Percentiles rank a stretch among this genome's conserved stretches.
Conservation (phyloP, 2,888 invertebrate species). For the Cheiracanthium punctorium region DNA sequence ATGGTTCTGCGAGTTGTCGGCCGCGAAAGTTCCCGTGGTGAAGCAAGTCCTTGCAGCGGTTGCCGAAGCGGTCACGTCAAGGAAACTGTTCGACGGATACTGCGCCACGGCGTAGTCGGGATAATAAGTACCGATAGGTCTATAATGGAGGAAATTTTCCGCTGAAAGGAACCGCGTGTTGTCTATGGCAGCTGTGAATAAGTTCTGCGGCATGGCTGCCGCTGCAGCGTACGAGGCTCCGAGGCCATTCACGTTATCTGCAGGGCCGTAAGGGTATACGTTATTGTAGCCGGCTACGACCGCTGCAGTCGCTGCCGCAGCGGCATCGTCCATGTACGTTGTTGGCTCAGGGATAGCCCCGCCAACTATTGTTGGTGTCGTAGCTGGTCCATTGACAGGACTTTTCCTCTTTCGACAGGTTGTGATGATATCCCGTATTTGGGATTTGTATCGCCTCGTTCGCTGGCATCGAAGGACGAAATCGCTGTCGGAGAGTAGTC, state of each 20-base stretch:
- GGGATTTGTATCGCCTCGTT: constrained; percentile 93
- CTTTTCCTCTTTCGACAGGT: constrained; percentile 58
- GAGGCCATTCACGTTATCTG: constrained; percentile 78
- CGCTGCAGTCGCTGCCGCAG: constrained; percentile 41
- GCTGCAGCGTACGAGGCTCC: constrained; percentile 61
- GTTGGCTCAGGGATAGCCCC: constrained; percentile 25
- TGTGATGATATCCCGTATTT: constrained; percentile 92
- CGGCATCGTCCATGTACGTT: constrained; percentile 45
- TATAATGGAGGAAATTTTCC: constrained; percentile 91
- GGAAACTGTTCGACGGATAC: constrained; percentile 83
- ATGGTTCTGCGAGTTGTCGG: constrained; percentile 11
- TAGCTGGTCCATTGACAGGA: constrained; percentile 39
- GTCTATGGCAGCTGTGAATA: constrained; percentile 70
- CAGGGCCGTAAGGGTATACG: constrained; percentile 79
- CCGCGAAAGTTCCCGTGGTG: constrained; percentile 33
- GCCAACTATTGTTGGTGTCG: constrained; percentile 30
- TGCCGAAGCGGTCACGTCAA: constrained; percentile 82
- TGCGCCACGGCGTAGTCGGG: constrained; percentile 80
- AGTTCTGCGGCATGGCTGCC: constrained; percentile 67
- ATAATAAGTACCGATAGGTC: constrained; percentile 84
- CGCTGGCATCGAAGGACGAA: constrained; percentile 79
- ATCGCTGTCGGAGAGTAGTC: constrained; percentile 70
- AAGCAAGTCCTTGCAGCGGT: constrained; percentile 64
- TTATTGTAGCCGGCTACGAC: constrained; percentile 48
- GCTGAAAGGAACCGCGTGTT: constrained; percentile 83